Evolutionary conservation across 2,888 invertebrate genomes (phyloP).

Genomic region (Griposia aprilina): DNA sequence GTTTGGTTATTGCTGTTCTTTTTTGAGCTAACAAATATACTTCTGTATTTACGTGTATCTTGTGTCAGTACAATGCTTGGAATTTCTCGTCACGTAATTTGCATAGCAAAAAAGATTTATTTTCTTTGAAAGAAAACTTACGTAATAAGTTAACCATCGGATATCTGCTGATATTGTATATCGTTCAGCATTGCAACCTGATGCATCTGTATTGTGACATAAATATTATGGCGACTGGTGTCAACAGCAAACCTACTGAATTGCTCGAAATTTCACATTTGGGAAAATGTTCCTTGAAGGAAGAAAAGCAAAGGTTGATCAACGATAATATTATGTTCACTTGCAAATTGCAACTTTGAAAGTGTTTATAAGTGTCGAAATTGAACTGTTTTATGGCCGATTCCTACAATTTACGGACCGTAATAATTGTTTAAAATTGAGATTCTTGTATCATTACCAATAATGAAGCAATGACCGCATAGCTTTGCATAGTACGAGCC

Average conservation of each 20-base stretch:
- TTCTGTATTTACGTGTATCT: background rate
- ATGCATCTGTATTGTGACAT: slow-evolving; percentile 9
- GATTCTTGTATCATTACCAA: no score
- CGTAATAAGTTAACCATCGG: background rate
- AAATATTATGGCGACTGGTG: slow-evolving; percentile 10
- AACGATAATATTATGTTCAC: no score
- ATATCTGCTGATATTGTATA: slow-evolving; percentile 24
- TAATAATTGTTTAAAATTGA: no score
- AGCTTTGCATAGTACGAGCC: no score
- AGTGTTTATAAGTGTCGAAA: background rate
- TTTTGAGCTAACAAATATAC: background rate
- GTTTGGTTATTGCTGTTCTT: background rate
- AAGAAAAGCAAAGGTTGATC: background rate
- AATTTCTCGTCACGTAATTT: background rate
- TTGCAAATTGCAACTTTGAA: background rate
- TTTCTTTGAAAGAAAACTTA: background rate
- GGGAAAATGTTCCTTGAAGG: background rate
- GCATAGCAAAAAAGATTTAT: background rate
- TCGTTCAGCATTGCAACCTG: slow-evolving; percentile 29
- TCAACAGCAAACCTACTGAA: slow-evolving; percentile 16
- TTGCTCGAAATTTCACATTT: background rate
- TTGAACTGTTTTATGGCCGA: background rate
- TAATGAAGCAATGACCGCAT: no score
- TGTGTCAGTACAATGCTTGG: background rate
- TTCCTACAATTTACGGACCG: no score